These are phyloP conservation scores for Charina bottae DNA, from an alignment of 2,113 vertebrate species.

Conservation along the genomic window DNA sequence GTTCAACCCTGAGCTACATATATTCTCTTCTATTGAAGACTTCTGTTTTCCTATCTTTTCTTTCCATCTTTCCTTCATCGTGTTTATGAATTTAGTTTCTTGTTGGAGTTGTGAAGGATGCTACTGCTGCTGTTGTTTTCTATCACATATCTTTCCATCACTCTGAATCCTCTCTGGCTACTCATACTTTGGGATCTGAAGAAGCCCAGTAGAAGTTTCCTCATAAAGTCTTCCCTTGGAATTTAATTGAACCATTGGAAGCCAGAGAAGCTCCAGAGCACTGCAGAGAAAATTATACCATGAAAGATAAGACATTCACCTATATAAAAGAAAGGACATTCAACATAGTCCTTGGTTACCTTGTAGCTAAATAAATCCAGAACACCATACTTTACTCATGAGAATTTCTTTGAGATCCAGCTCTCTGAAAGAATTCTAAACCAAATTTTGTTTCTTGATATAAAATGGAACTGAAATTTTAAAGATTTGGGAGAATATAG, in stretches of 20 bases:
- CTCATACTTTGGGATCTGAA: not conserved
- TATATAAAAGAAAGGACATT: no score
- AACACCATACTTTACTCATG: not conserved
- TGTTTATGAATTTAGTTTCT: not conserved
- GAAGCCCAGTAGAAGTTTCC: not conserved
- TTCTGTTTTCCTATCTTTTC: not conserved
- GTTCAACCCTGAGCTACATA: not conserved
- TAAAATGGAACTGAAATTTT: no score
- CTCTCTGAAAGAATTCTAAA: not conserved
- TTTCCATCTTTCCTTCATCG: not conserved
- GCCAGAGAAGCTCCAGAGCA: not conserved
- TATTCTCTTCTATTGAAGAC: not conserved
- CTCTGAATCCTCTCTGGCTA: not conserved
- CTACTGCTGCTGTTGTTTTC: not conserved
- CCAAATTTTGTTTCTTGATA: not conserved
- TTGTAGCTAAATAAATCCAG: not conserved
- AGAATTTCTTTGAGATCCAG: not conserved
- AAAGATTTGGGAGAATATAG: no score
- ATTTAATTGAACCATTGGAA: not conserved
- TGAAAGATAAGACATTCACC: not conserved
- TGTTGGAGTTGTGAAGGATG: not conserved
- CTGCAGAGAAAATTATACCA: not conserved
- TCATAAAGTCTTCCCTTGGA: not conserved
- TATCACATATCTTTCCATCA: not conserved
- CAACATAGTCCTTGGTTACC: not conserved